Base-by-base conservation (phyloP, 2,113 vertebrate genomes). In the Salvelinus fontinalis region DNA sequence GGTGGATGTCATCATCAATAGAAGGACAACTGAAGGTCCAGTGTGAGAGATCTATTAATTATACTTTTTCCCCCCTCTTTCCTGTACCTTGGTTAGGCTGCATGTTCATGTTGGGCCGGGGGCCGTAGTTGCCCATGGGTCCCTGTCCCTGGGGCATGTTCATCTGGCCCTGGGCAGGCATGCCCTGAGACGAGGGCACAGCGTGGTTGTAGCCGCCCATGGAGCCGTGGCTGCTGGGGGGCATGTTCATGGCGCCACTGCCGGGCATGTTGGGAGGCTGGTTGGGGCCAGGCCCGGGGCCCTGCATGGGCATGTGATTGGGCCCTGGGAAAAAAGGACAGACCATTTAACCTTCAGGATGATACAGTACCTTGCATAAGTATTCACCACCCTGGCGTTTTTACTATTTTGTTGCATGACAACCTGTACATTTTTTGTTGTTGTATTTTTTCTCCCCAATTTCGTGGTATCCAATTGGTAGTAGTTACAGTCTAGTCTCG, bases 271-370 rank as follows among this genome's bases (percentile, higher is more conserved):
- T 98, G 14, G 98, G 95, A 54, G 97, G 95, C 64, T 98, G 98
- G 92, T 90, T 98, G 69, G 98, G 96, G 83, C 97, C 98, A 75
- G 97, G 97, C 84, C 96, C 97, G 34, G 97, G 97, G 88, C 97
- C 97, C 93, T 98, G 98, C 95, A 99, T 96, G 90, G 97, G 94
- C 93, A 99, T 97, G 81, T 99, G 98, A 91, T 98, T 99, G 62
- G 97, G 96, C 64, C 97, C 98, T 99, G 89, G 67, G 85, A 91
- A 83, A 92, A 44, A 80, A 72, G 67, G 69, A 74, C 20, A 76
- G 14, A 71, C 39, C 2, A 78, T 22, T 62, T 2, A 68, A 14
- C 5, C 34, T 4, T 29, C 70, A 51, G 20, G 62, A 60, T 75
- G 14, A 64, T 62, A 34, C 6, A 34, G 34, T 7, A 6, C 34